Base-by-base conservation (phyloP, 2,797 vertebrate genomes). In the Neostethus bicornis region DNA sequence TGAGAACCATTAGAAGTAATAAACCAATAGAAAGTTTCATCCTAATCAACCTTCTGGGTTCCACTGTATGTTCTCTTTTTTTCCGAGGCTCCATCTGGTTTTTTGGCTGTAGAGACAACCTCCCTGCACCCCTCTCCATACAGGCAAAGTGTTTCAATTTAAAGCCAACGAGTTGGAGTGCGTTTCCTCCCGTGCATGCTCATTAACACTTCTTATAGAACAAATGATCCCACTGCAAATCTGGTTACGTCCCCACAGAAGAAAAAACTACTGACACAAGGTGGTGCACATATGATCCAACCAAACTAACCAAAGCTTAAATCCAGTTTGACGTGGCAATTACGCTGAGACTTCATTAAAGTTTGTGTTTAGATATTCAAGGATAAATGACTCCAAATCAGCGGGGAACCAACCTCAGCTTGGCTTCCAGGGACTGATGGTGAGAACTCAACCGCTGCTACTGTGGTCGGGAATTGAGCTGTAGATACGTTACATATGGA, bases 131-230 rank as follows among this genome's bases (percentile, higher is more conserved):
- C 21, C 21, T 21, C 21, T 6, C 8, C 20, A 66, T 65, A 61
- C 25, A 59, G 78, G 70, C 61, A 23, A 24, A 73, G 61, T 42
- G 62, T 58, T 82, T 76, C 19, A 12, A 41, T 76, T 80, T 70
- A 66, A 55, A 34, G 49, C 61, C 10, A 6, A 34, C 42, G 26
- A 55, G 61, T 56, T 53, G 25, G 51, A 24, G 48, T 20, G 57
- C 51, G 66, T 73, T 57, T 72, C 59, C 67, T 64, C 61, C 72
- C 31, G 32, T 50, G 54, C 26, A 57, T 4, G 0, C 34, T 60
- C 70, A 70, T 84, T 72, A 83, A 74, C 78, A 75, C 80, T 39
- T 42, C 50, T 70, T 82, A 32, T 64, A 70, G 51, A 61, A 31
- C 12, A 49, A 60, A 42, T 81, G 68, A 79, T 56, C 77, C 20